Conservation (phyloP, 2,113 vertebrate genomes). For the Electrona antarctica region DNA sequence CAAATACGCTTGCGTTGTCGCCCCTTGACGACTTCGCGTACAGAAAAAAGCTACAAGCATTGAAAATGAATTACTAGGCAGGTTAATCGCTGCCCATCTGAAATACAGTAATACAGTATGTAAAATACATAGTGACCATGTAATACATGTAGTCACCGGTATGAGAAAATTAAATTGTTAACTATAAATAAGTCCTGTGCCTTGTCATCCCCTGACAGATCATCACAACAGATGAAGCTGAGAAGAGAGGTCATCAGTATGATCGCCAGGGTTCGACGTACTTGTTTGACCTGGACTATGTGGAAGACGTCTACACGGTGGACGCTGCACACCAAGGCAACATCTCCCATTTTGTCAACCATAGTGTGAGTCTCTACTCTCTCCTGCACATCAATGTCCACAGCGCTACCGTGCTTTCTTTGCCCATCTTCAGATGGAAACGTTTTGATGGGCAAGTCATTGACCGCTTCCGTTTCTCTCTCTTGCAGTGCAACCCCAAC, state of each 20-base stretch:
- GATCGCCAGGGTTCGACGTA: conserved; percentile 91
- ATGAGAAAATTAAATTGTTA: no score
- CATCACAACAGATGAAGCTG: conserved; percentile 92
- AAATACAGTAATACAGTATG: no score
- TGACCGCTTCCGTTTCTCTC: conserved; percentile 7
- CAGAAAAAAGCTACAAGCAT: no score
- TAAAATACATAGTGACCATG: no score
- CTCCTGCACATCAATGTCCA: background rate
- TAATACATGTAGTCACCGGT: no score
- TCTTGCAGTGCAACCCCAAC: conserved; percentile 88
- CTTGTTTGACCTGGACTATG: conserved; percentile 94
- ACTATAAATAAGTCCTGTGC: background rate
- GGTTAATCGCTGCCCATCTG: no score
- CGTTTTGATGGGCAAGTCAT: background rate
- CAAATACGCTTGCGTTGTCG: no score
- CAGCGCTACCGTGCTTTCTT: no score
- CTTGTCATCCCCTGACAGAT: conserved; percentile 75
- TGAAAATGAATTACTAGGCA: no score
- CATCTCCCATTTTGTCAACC: conserved; percentile 95
- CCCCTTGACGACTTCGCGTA: no score
- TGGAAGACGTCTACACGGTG: conserved; percentile 93
- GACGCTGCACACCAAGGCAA: conserved; percentile 91
- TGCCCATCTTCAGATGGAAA: no score
- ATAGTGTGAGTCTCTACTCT: conserved; percentile 84
- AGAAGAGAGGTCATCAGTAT: conserved; percentile 87